Evolutionary conservation across 2,797 vertebrate genomes (phyloP), one percentile per base, ranked within the genome.

Genomic region (Loriculus beryllinus): DNA sequence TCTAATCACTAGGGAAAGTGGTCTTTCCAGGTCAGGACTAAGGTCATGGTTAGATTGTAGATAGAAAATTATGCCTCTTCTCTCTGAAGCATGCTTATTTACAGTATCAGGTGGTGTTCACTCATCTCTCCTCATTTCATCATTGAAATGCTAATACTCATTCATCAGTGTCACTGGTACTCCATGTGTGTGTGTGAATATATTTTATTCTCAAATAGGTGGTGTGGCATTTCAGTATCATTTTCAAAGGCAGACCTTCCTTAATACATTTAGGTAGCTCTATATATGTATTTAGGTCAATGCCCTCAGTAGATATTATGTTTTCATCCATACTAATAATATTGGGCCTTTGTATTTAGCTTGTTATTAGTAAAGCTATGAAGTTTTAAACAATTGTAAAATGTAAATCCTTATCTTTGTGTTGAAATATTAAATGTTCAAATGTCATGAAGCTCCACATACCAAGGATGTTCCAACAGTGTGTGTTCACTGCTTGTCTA

Each of bases 1-100:
- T 93, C 77, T 94, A 94, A 96, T 96, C 95, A 92, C 87, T 70
- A 88, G 86, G 42, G 74, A 94, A 96, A 97, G 92, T 96, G 95
- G 70, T 91, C 92, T 88, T 93, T 93, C 92, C 80, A 76, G 95
- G 89, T 96, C 95, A 91, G 45, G 56, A 84, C 67, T 91, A 77
- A 94, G 95, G 91, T 95, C 89, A 77, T 60, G 88, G 85, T 93
- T 90, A 92, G 86, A 91, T 6, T 90, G 68, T 52, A 70, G 89
- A 90, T 84, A 88, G 82, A 90, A 86, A 93, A 95, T 96, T 92
- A 91, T 68, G 74, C 70, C 64, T 96, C 6, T 70, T 93, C n/a
- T 92, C 70, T 82, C 70, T 84, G 82, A 92, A 92, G 88, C 82
- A 62, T 19, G 51, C 95, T 96, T 95, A 91, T 91, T 92, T 95